phyloP scores from a whole-genome alignment of 2,888 invertebrate genomes.

The Sepioteuthis lessoniana region DNA sequence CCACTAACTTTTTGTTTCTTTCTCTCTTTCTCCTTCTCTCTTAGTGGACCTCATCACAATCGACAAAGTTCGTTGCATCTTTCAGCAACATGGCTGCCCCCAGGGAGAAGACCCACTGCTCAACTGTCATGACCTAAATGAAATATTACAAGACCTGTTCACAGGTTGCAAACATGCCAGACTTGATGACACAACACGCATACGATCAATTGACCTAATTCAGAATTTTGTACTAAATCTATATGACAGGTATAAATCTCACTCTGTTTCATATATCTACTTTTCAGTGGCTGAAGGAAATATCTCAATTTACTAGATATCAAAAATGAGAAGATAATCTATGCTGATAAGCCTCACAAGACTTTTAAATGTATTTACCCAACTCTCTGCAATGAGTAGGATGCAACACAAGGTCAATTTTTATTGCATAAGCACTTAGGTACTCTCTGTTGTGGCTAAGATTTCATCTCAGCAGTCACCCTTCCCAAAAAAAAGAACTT shows the following conservation, averaged over 20 bases:
- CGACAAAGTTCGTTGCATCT: slow-evolving; percentile 75
- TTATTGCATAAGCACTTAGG: too few relatives aligned
- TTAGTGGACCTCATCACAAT: slow-evolving; percentile 41
- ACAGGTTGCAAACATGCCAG: slow-evolving; percentile 54
- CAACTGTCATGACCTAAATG: slow-evolving; percentile 82
- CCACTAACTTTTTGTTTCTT: not conserved
- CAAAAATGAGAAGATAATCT: too few relatives aligned
- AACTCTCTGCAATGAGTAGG: too few relatives aligned
- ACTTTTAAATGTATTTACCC: too few relatives aligned
- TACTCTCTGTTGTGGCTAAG: too few relatives aligned
- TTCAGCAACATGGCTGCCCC: slow-evolving; percentile 82
- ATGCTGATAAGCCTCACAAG: too few relatives aligned
- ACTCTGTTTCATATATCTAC: too few relatives aligned
- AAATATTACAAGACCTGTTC: slow-evolving; percentile 84
- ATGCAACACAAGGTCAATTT: too few relatives aligned
- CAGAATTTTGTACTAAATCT: slow-evolving; percentile 70
- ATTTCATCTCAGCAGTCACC: too few relatives aligned
- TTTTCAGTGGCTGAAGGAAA: too few relatives aligned
- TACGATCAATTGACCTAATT: slow-evolving; percentile 63
- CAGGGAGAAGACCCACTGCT: slow-evolving; percentile 82
- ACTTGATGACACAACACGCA: slow-evolving; percentile 67
- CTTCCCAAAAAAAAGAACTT: too few relatives aligned
- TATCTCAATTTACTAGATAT: too few relatives aligned
- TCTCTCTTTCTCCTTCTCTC: not conserved
- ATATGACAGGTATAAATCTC: slow-evolving; percentile 68